These are phyloP conservation scores for Propithecus perrieri DNA, from an alignment of 2,797 vertebrate genomes.

Conservation along the genomic window DNA sequence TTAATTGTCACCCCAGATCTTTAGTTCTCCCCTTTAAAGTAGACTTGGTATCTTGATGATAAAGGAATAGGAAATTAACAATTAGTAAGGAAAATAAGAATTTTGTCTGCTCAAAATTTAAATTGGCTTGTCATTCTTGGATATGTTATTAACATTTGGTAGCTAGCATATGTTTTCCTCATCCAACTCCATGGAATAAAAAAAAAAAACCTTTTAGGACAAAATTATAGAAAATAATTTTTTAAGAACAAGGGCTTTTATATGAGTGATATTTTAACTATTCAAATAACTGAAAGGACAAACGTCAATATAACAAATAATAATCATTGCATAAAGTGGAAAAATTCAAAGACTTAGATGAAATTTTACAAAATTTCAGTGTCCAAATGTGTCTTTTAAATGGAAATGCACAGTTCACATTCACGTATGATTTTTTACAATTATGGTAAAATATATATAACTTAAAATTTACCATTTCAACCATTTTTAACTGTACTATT, in stretches of 20 bases:
- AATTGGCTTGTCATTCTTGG: neutral
- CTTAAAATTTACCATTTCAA: neutral
- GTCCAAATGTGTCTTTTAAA: neutral
- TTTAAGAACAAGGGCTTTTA: neutral
- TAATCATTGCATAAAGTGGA: neutral
- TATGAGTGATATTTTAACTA: neutral
- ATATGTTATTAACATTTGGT: neutral
- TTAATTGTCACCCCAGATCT: neutral
- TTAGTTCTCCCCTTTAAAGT: neutral
- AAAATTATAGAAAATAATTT: constrained; percentile 7
- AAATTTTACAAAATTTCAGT: neutral
- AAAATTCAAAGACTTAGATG: neutral
- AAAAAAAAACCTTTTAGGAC: neutral
- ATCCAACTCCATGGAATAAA: neutral
- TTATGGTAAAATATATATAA: neutral
- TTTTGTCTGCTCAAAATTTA: neutral
- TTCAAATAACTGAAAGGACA: neutral
- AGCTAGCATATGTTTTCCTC: neutral
- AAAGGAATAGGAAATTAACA: neutral
- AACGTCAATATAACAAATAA: neutral
- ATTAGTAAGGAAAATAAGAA: neutral
- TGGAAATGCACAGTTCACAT: neutral
- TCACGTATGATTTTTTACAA: neutral
- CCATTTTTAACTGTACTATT: neutral
- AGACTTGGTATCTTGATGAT: neutral